A percentile compares a stretch with the other conserved stretches of the same genome.
Evolutionary conservation across 2,888 invertebrate species (phyloP).

Genomic region (Lamellibrachia satsuma): DNA sequence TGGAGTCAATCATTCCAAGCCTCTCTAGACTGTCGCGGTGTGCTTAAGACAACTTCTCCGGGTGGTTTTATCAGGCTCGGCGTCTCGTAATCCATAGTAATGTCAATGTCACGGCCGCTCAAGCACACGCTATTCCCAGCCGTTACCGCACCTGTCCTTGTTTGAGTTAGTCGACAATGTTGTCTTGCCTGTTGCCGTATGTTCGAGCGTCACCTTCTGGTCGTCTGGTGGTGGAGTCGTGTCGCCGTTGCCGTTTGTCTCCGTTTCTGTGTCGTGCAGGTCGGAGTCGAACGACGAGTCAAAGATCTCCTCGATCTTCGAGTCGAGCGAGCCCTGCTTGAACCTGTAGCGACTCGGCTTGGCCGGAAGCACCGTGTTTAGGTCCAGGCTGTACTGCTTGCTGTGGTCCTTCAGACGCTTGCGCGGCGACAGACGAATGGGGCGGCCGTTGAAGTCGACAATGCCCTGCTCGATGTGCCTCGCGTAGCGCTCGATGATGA

Average conservation of each 20-base stretch:
- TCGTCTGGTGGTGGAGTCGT: background rate
- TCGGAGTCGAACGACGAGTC: slow-evolving; percentile 43
- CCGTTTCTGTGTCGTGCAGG: background rate
- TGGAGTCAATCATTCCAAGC: background rate
- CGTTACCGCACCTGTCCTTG: background rate
- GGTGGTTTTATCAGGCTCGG: background rate
- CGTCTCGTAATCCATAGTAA: background rate
- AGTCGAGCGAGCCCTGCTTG: slow-evolving; percentile 60
- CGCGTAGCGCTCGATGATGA: slow-evolving; percentile 54
- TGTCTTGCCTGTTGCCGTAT: background rate
- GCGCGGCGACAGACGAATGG: slow-evolving; percentile 58
- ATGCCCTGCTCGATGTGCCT: slow-evolving; percentile 47
- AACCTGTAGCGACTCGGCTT: background rate
- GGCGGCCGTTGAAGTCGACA: slow-evolving; percentile 52
- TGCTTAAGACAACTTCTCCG: background rate
- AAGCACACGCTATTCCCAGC: background rate
- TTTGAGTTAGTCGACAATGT: background rate
- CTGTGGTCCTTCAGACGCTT: slow-evolving; percentile 54
- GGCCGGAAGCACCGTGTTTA: slow-evolving; percentile 37
- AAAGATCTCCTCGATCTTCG: slow-evolving; percentile 63
- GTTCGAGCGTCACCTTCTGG: background rate
- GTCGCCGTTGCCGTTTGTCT: background rate
- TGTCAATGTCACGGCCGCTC: background rate
- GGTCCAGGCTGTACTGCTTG: slow-evolving; percentile 61
- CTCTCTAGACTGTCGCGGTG: background rate